Conservation (phyloP, 2,888 invertebrate species). For the Calameuta pallipes region DNA sequence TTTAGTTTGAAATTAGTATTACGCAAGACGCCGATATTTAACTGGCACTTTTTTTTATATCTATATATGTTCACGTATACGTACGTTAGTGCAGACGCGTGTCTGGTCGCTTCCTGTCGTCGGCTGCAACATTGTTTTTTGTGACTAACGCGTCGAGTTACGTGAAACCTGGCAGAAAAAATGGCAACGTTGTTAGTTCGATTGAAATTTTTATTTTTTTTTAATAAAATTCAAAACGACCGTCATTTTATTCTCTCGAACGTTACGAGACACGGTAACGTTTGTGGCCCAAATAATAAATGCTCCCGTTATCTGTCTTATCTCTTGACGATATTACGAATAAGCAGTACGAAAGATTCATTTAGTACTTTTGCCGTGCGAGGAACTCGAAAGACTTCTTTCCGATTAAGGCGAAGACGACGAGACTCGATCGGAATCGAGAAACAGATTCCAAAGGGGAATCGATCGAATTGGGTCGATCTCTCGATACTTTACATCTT, state of each 20-base stretch:
- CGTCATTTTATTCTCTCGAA: background rate
- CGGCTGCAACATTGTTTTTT: background rate
- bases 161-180: background rate
- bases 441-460: background rate
- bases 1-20: background rate
- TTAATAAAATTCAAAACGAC: background rate
- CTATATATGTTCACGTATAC: background rate
- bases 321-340: background rate
- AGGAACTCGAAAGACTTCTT: background rate
- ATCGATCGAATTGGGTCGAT: background rate
- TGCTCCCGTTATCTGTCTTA: background rate
- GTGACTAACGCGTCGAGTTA: background rate
- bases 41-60: background rate
- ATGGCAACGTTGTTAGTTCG: too few species aligned
- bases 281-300: background rate
- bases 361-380: background rate
- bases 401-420: background rate
- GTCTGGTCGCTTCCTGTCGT: background rate
- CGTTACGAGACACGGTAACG: background rate
- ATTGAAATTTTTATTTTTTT: too few species aligned
- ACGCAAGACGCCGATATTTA: background rate
- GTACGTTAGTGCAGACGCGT: background rate
- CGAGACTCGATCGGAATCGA: background rate
- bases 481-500: background rate
- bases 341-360: background rate